Conservation (phyloP, 2,888 invertebrate species). For the Dicyrtomina minuta region DNA sequence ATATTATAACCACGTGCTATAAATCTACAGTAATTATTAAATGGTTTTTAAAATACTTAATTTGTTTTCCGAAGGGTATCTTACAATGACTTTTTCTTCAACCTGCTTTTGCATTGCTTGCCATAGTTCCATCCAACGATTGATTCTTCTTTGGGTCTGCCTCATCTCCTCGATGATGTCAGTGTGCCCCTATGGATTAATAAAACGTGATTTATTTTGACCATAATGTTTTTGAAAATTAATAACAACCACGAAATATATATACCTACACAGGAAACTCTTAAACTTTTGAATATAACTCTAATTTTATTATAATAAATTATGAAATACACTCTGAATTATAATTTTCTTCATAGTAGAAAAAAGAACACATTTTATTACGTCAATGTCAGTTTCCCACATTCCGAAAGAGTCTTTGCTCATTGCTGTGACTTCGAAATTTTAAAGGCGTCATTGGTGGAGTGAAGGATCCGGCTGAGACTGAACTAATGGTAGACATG, state of each 20-base stretch:
- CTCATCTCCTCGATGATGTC: conserved; percentile 25
- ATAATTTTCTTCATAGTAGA: too few relatives aligned
- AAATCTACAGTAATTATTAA: too few relatives aligned
- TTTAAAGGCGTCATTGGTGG: conserved; percentile 17
- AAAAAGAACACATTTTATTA: too few relatives aligned
- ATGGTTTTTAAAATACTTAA: too few relatives aligned
- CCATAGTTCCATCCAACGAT: conserved; percentile 24
- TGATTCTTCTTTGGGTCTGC: conserved; percentile 19
- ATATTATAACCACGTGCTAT: neutral
- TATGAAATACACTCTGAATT: too few relatives aligned
- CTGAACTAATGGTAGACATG: conserved; percentile 19
- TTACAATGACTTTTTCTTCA: conserved; percentile 11
- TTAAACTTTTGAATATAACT: too few relatives aligned
- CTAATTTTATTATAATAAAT: too few relatives aligned
- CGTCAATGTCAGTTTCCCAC: conserved; percentile 26
- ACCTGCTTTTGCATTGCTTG: conserved; percentile 8
- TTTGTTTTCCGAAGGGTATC: too few relatives aligned
- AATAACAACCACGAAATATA: too few relatives aligned
- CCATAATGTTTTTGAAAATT: too few relatives aligned
- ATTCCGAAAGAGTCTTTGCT: neutral
- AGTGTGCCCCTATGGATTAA: conserved; percentile 12
- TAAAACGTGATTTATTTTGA: too few relatives aligned
- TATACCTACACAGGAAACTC: too few relatives aligned
- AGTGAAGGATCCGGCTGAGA: conserved; percentile 6
- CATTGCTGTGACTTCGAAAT: neutral